These are phyloP conservation scores for Malurus elegans DNA, from an alignment of 2,113 vertebrate genomes.

Conservation along the genomic window DNA sequence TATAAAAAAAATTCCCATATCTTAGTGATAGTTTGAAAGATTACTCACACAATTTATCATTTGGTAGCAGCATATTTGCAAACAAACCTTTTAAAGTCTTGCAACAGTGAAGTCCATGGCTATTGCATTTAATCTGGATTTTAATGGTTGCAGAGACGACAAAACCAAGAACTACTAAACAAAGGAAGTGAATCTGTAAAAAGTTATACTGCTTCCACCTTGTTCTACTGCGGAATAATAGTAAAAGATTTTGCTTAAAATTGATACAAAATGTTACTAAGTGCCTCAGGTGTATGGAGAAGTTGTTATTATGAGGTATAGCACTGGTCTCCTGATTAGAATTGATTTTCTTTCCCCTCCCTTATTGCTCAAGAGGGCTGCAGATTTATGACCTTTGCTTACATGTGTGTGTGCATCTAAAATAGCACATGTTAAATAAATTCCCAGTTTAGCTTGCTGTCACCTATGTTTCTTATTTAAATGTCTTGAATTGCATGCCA, in stretches of 20 bases:
- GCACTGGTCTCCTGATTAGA: constrained; percentile 50
- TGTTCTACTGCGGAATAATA: background rate
- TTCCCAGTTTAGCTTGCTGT: background rate
- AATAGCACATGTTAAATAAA: constrained; percentile 4
- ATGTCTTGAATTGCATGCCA: background rate
- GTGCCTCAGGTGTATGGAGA: constrained; percentile 36
- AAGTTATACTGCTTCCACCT: background rate
- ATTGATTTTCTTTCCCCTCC: constrained; percentile 62
- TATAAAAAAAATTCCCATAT: background rate
- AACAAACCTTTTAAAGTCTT: background rate
- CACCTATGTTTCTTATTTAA: background rate
- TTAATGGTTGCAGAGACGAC: background rate
- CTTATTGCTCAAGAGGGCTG: constrained; percentile 37
- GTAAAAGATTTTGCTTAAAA: constrained; percentile 17
- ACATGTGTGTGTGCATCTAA: constrained; percentile 35
- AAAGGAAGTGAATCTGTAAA: background rate
- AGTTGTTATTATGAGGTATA: constrained; percentile 5
- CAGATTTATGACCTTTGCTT: constrained; percentile 56
- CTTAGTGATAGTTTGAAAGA: background rate
- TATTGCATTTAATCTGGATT: background rate
- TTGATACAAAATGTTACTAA: constrained; percentile 30
- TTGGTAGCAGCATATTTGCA: background rate
- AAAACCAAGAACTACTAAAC: background rate
- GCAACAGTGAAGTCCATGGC: background rate
- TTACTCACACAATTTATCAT: background rate